Evolutionary conservation across 2,797 vertebrate species (phyloP).

Genomic region (Megalops cyprinoides): DNA sequence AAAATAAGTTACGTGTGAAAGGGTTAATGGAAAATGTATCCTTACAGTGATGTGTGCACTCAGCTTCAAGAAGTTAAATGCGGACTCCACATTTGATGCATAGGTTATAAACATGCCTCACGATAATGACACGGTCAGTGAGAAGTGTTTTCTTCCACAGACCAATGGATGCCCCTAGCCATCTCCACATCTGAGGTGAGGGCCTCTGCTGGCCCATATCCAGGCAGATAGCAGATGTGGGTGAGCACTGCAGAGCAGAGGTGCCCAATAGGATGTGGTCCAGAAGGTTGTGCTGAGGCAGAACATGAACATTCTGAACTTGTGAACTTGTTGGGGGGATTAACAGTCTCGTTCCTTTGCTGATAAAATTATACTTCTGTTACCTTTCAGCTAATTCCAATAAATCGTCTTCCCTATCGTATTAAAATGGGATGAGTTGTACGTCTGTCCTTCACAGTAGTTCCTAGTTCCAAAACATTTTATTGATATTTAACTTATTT

Average conservation of each 20-base stretch:
- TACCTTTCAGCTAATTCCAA: neutral
- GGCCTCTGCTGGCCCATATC: neutral
- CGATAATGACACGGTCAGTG: too few species aligned
- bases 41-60: neutral
- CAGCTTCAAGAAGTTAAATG: constrained; percentile 27
- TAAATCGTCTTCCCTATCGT: neutral
- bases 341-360: neutral
- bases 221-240: neutral
- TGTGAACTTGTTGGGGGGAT: neutral
- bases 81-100: constrained; percentile 26
- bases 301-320: neutral
- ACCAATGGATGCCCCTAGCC: too few species aligned
- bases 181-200: neutral
- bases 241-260: neutral
- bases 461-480: neutral
- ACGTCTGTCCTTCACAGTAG: neutral
- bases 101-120: constrained; percentile 22
- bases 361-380: neutral
- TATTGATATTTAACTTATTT: neutral
- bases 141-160: too few species aligned
- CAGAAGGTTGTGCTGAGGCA: neutral
- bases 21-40: neutral
- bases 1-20: too few species aligned
- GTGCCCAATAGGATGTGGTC: neutral
- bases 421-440: neutral